Conservation (phyloP, 2,888 invertebrate genomes). For the Strigamia crassipes region DNA sequence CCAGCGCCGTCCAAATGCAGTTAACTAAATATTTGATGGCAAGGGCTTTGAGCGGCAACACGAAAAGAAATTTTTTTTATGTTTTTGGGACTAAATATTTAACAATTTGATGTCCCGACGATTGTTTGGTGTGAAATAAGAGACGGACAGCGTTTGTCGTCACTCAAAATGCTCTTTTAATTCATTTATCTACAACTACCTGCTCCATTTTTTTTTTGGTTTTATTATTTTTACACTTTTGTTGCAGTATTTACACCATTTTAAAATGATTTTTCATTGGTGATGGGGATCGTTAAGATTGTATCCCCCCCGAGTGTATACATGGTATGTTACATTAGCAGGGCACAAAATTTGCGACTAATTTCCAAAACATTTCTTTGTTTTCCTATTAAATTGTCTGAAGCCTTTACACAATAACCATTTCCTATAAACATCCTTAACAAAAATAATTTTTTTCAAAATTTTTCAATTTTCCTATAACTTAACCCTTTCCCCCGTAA, state of each 20-base stretch:
- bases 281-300: not conserved
- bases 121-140: not conserved
- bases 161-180: constrained; percentile 24
- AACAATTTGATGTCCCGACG: too few relatives aligned
- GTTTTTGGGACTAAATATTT: too few relatives aligned
- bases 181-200: not conserved
- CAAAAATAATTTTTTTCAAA: constrained; percentile 33
- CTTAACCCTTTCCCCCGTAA: not conserved
- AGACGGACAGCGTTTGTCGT: not conserved
- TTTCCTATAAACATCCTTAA: constrained; percentile 25
- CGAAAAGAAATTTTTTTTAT: too few relatives aligned
- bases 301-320: constrained; percentile 3
- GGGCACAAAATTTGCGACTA: constrained; percentile 28
- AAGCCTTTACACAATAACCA: not conserved
- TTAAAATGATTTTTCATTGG: constrained; percentile 23
- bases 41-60: not conserved
- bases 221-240: not conserved
- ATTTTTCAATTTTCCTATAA: not conserved
- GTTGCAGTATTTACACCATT: constrained; percentile 13
- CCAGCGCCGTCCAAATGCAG: not conserved
- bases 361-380: constrained; percentile 27
- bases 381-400: not conserved
- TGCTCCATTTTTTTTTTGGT: not conserved
- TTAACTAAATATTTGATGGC: not conserved
- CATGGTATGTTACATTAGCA: constrained; percentile 19